Percentiles rank a stretch among this genome's conserved stretches.
phyloP scores from a whole-genome alignment of 2,113 vertebrate species.

The Nettapus auritus region DNA sequence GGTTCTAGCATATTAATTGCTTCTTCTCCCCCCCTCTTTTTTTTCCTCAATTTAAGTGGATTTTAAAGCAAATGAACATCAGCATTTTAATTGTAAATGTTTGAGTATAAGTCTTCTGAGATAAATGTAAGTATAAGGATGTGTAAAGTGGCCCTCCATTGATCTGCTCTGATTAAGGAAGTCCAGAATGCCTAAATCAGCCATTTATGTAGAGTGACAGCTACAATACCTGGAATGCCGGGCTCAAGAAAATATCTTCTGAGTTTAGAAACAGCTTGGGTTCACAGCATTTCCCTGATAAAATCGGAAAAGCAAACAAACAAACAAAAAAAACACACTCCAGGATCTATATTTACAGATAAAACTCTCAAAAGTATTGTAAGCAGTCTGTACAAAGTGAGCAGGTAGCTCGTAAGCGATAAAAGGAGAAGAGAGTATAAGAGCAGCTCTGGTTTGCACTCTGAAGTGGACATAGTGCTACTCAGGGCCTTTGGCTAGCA shows the following conservation, averaged over 20 bases:
- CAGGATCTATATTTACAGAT: neutral
- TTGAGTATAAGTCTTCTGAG: neutral
- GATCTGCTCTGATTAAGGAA: neutral
- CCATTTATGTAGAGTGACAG: neutral
- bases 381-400: neutral
- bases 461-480: rapidly evolving
- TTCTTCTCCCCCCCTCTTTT: neutral
- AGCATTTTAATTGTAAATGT: neutral
- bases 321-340: neutral
- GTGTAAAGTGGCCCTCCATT: neutral
- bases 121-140: neutral
- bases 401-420: neutral
- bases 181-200: neutral
- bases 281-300: neutral
- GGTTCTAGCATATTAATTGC: neutral
- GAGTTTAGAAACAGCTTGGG: neutral
- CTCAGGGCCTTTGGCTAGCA: neutral
- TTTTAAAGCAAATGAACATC: neutral
- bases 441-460: neutral
- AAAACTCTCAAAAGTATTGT: neutral
- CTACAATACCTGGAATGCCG: neutral
- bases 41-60: neutral
- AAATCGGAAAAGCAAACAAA: neutral
- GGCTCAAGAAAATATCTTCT: neutral
- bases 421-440: neutral